Evolutionary conservation across 1,140 invertebrate genomes (phyloP), one percentile per base, ranked within the genome.

Genomic region (Teleogryllus occipitalis): DNA sequence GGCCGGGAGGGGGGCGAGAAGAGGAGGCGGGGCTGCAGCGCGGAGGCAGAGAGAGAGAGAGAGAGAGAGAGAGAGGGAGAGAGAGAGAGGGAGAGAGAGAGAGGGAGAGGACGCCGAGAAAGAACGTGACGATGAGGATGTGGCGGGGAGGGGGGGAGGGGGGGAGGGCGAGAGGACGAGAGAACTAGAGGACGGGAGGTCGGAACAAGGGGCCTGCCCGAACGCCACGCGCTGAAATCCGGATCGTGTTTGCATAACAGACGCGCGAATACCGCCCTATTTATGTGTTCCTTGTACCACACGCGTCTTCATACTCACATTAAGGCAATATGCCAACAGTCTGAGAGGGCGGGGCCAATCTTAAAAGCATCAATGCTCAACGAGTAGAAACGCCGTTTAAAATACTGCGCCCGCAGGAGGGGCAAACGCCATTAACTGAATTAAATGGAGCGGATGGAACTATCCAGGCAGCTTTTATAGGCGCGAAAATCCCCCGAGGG

Each of bases 361-460:
- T 65, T 65, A 65, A 65, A 65, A 65, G 54, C 54, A 65, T 65
- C 54, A 65, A 65, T 65, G 54, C 54, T 65, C 54, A 65, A 65
- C 54, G 54, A 65, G 54, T 65, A 65, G 54, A 65, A 65, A 65
- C 18, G 54, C 54, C 54, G 18, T 65, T 65, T 65, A 65, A 65
- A 65, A 65, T 65, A 65, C 54, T 65, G 10, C 54, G 10, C 54
- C 54, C 18, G 18, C 10, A 65, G 10, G 10, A 65, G 10, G 18
- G 54, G 18, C 10, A 14, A 8, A 14, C 54, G 18, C 54, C 54
- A 65, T 65, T 65, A 65, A 65, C 54, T 65, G 54, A 65, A 65
- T 65, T 65, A 65, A 65, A 65, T 65, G 54, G 54, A 65, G 54
- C 54, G 54, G 54, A 65, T 65, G 54, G 10, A 65, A 65, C 54